Evolutionary conservation across 2,888 invertebrate species (phyloP), one percentile per base, ranked within the genome.

Genomic region (Eumacrocentrus americanus): DNA sequence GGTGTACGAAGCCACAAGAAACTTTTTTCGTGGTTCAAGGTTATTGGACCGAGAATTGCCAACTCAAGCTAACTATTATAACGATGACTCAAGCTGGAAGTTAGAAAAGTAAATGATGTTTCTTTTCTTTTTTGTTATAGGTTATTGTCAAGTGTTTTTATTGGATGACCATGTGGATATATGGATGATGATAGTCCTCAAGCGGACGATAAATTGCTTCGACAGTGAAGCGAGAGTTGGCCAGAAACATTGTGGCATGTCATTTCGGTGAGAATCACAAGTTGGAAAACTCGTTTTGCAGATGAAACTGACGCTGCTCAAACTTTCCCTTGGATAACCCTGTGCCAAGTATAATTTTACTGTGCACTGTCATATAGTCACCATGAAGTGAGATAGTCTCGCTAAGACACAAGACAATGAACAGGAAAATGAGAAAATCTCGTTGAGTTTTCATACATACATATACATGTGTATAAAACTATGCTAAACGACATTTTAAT

Each of bases 401-500:
- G n/a, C n/a, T 18, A 29, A 34, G 14, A 35, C n/a, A 6, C n/a
- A 54, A 22, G 54, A 54, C 42, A 34, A 54, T 12, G 29, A 44
- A 20, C 12, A 25, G 29, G 20, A 3, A 20, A 20, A 44, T 54
- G 29, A 54, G 34, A 44, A 18, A 54, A 54, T 54, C 29, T 34
- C 20, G 44, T 44, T 20, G n/a, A 54, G 16, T 54, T 44, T 44
- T 29, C 18, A 25, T 3, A 18, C 23, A 40, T 16, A 20, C 22
- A 2, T 23, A n/a, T n/a, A n/a, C n/a, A 6, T 29, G 29, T 44
- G 6, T 23, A 46, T 25, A n/a, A 9, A 4, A 46, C n/a, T 3
- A 3, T 1, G 6, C 20, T 18, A 46, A 44, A 54, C 20, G 20
- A 54, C 44, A 35, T 44, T 54, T 54, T 44, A 44, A 54, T 54